phyloP scores from a whole-genome alignment of 1,140 invertebrate genomes.

The Drosophila ercepeae region DNA sequence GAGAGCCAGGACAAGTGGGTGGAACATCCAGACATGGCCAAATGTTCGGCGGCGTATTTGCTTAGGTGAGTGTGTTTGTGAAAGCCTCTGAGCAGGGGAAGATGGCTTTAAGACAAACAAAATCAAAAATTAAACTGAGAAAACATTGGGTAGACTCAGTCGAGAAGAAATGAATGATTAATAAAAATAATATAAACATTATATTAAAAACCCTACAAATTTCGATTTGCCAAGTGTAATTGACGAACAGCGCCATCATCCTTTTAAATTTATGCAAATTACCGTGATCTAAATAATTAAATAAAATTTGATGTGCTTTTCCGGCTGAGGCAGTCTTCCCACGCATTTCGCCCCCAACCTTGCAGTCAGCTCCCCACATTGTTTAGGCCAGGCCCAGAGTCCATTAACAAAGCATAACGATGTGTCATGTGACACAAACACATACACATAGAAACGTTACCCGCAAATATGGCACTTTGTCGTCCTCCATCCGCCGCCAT shows the following conservation, averaged over 20 bases:
- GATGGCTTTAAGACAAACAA: conserved; percentile 47
- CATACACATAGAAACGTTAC: conserved; percentile 9
- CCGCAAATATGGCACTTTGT: conserved; percentile 67
- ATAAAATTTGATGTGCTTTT: conserved; percentile 75
- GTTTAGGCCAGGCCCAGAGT: conserved; percentile 51
- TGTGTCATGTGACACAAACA: conserved; percentile 63
- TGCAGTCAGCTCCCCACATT: conserved; percentile 1
- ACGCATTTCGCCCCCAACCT: conserved; percentile 1
- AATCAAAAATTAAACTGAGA: conserved; percentile 46
- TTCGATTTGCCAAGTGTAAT: conserved; percentile 1
- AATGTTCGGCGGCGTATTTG: conserved; percentile 45
- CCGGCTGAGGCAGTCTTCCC: conserved; percentile 27
- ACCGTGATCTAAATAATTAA: conserved; percentile 80
- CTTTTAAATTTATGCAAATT: conserved; percentile 68
- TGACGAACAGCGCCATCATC: conserved; percentile 4
- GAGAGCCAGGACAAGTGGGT: neutral
- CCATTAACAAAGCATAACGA: conserved; percentile 81
- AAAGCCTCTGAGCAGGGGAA: neutral
- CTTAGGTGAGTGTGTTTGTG: conserved; percentile 47
- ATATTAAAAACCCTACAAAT: neutral
- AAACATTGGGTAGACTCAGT: neutral
- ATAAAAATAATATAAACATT: neutral
- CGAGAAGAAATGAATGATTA: neutral
- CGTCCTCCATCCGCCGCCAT: conserved; percentile 4
- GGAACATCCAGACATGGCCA: conserved; percentile 22